Conservation (phyloP, 2,888 invertebrate genomes). For the Bombylius discolor region DNA sequence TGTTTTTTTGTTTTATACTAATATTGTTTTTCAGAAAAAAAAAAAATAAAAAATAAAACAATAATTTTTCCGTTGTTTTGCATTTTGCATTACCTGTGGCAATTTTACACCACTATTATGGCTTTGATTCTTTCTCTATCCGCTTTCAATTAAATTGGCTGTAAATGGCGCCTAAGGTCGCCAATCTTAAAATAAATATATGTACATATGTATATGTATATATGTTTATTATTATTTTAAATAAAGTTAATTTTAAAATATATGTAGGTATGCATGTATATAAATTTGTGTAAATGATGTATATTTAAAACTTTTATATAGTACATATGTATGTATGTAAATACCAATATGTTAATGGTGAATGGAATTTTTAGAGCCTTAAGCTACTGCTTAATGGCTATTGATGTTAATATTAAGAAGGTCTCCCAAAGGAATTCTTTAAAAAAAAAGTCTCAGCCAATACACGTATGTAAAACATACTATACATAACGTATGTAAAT, state of each 20-base stretch:
- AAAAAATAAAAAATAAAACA: too few species aligned
- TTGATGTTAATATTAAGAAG: not conserved
- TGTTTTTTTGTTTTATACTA: too few species aligned
- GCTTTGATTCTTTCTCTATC: not conserved
- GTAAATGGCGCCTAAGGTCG: conserved; percentile 4
- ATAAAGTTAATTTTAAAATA: not conserved
- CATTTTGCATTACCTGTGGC: conserved; percentile 14
- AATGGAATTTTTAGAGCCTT: not conserved
- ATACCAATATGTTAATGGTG: not conserved
- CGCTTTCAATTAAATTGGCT: conserved; percentile 3
- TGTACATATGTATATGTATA: not conserved
- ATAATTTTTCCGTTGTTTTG: conserved; percentile 4
- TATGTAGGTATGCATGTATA: not conserved
- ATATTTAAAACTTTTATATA: too few species aligned
- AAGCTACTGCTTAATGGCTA: not conserved
- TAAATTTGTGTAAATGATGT: too few species aligned
- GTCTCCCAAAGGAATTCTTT: not conserved
- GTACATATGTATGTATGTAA: too few species aligned
- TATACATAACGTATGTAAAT: too few species aligned
- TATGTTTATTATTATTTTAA: not conserved
- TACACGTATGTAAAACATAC: too few species aligned
- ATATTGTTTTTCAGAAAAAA: too few species aligned
- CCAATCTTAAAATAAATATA: not conserved
- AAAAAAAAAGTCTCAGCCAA: too few species aligned
- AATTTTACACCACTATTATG: conserved; percentile 11